A percentile compares a stretch with the other conserved stretches of the same genome.
Conservation (phyloP, 1,140 invertebrate genomes). For the Leptopilina clavipes region DNA sequence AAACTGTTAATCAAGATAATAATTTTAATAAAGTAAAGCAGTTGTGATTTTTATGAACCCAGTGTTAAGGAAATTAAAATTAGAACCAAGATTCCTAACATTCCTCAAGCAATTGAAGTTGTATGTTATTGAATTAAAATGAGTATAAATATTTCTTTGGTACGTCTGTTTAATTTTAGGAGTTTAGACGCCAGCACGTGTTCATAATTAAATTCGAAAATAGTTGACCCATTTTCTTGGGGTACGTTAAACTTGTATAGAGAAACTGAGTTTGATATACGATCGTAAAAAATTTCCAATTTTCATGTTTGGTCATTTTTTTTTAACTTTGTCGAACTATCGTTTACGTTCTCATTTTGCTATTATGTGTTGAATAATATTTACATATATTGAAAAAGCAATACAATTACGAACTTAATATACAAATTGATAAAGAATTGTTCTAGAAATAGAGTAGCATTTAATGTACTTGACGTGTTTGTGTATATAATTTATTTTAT, state of each 20-base stretch:
- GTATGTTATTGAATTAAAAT: constrained; percentile 20
- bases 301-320: background rate
- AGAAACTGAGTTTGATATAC: background rate
- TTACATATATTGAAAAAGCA: too few species aligned
- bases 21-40: background rate
- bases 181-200: constrained; percentile 9
- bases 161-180: constrained; percentile 12
- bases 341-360: too few species aligned
- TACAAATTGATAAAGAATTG: too few species aligned
- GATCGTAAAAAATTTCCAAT: background rate
- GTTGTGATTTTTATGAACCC: too few species aligned
- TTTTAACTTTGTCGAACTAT: too few species aligned
- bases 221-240: constrained; percentile 1
- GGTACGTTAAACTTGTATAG: background rate
- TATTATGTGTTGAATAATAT: too few species aligned
- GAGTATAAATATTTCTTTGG: constrained; percentile 11
- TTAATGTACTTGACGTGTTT: too few species aligned
- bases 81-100: background rate
- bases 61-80: too few species aligned
- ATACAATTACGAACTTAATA: too few species aligned
- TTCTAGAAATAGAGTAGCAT: too few species aligned
- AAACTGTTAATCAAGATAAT: too few species aligned
- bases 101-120: background rate
- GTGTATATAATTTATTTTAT: too few species aligned
- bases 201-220: constrained; percentile 22